Evolutionary conservation across 2,113 vertebrate species (phyloP).

Genomic region (Erythrocebus patas): DNA sequence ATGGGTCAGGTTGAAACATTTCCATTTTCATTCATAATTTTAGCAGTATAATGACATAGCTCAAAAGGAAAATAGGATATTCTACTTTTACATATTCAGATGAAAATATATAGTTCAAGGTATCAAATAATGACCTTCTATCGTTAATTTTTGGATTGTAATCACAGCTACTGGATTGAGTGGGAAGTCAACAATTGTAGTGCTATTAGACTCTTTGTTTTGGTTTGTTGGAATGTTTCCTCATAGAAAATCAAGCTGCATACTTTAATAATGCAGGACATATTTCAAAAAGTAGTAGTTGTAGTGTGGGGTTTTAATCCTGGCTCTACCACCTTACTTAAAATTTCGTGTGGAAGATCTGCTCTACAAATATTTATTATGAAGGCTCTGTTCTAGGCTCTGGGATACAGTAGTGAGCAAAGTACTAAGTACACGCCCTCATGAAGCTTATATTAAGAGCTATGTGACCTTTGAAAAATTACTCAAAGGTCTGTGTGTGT

Average conservation of each 20-base stretch:
- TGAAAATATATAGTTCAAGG: neutral
- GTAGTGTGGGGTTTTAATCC: constrained; percentile 13
- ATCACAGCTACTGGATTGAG: neutral
- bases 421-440: neutral
- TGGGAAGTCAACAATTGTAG: neutral
- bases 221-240: neutral
- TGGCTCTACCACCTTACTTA: neutral
- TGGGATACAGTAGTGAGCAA: neutral
- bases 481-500: no score
- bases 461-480: neutral
- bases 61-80: neutral
- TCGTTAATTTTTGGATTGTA: neutral
- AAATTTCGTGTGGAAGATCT: neutral
- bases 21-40: constrained; percentile 33
- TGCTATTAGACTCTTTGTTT: neutral
- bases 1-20: neutral
- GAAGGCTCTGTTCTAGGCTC: neutral
- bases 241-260: neutral
- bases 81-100: neutral
- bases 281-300: neutral
- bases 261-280: neutral
- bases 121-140: constrained; percentile 21
- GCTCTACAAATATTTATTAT: neutral
- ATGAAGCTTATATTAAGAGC: neutral
- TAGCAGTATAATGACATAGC: neutral